Base-by-base conservation (phyloP, 2,113 vertebrate genomes). In the Periophthalmus modestus region DNA sequence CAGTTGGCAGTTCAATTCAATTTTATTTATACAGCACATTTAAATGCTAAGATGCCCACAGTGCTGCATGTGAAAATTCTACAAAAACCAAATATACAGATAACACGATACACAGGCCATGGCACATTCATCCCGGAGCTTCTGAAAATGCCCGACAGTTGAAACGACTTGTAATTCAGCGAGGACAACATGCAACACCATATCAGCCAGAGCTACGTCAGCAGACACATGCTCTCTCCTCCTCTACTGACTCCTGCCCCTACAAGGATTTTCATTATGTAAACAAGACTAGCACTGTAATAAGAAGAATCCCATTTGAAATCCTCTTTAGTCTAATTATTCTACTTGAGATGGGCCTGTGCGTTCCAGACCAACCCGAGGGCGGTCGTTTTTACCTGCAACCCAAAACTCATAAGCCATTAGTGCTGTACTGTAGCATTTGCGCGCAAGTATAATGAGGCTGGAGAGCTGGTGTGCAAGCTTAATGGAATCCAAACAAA, bases 141-240 rank as follows among this genome's bases (percentile, higher is more conserved):
- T 46, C 34, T 55, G 68, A 79, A 74, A 66, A 72, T 50, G 13
- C 59, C 36, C 6, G 57, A 78, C 77, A 78, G 50, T 71, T 54
- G 61, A 72, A 71, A 74, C 71, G 69, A 79, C 72, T 81, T 82
- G 81, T 43, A 74, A 89, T 85, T 83, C 79, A 69, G 74, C 65
- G 39, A 43, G 16, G 15, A 70, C 34, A 39, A n/a, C 52, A 24
- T 28, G 67, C 47, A 73, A 72, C 74, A 73, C 73, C 76, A 74
- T 43, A 76, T 59, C 70, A 77, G 77, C 47, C 73, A 68, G 54
- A 48, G 73, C 57, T 12, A 28, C 57, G 23, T n/a, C 52, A 10
- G 21, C 52, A 10, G 52, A 11, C 18, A 75, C 84, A 54, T 48
- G 55, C 28, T 1, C 65, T 55, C 11, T 12, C 0, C 67, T 61